Percentiles rank a stretch among this genome's conserved stretches.
These are phyloP conservation scores for Anabacerthia variegaticeps DNA, from an alignment of 2,797 vertebrate genomes.

Conservation along the genomic window DNA sequence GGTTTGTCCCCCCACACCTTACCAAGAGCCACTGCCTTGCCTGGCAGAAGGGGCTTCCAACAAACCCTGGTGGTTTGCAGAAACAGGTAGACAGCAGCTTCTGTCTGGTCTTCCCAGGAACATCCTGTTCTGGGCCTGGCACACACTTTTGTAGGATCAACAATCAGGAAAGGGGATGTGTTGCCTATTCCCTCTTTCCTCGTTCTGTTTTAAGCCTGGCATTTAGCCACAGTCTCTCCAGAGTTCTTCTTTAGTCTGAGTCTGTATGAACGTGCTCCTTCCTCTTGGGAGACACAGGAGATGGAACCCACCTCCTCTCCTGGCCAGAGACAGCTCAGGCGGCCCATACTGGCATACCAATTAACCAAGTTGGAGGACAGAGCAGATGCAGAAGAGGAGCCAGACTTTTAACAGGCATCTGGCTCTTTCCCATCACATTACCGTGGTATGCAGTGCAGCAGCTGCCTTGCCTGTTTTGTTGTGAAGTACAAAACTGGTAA, in stretches of 20 bases:
- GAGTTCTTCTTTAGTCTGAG: background rate
- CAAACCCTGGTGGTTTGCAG: background rate
- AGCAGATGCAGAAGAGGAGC: background rate
- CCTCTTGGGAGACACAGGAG: background rate
- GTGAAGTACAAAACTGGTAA: background rate
- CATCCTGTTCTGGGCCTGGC: fast-evolving
- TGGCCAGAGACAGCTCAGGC: background rate
- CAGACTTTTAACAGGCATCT: background rate
- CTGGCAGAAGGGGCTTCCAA: background rate
- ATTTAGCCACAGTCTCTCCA: background rate
- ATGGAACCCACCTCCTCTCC: background rate
- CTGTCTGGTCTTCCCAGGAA: background rate
- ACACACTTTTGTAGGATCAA: background rate
- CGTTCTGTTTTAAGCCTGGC: background rate
- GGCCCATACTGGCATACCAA: fast-evolving
- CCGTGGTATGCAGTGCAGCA: background rate
- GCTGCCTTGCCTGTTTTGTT: background rate
- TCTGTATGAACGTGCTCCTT: background rate
- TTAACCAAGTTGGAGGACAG: background rate
- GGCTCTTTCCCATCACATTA: background rate
- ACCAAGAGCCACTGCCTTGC: background rate
- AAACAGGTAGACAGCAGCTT: background rate
- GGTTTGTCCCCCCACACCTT: background rate
- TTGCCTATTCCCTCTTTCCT: background rate
- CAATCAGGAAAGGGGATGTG: background rate